Base-by-base conservation (phyloP, 1,140 invertebrate species). In the Neuroterus valhalla region DNA sequence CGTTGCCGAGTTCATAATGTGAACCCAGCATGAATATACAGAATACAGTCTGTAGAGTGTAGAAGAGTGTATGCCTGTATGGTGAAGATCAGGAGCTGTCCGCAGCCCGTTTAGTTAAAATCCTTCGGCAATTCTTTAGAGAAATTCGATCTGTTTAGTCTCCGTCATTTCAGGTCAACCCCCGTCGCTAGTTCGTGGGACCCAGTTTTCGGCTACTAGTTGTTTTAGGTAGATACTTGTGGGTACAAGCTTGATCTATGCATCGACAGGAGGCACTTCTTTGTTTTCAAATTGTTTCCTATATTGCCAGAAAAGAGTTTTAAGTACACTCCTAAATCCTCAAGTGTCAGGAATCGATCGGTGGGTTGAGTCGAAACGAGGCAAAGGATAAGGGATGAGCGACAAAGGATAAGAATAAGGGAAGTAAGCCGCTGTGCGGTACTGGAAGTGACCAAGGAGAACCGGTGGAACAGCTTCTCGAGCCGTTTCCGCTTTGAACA, bases 381-480 rank as follows among this genome's bases (percentile, higher is more conserved):
- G 31, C 31, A 38, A 2, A 6, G 31, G 31, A 62, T 15, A 38
- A 2, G 31, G 31, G 31, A 62, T 15, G n/a, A 62, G 14, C 12
- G 21, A 31, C 23, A 31, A 62, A n/a, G 55, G 43, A 52, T 21
- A 55, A 66, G 45, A 31, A 55, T 11, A 12, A 52, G 38, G 48
- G 43, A 52, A 68, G 66, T 69, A 55, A 55, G 44, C 46, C 45
- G n/a, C n/a, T n/a, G n/a, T n/a, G n/a, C n/a, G n/a, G n/a, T n/a
- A n/a, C 55, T 26, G 46, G 46, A 74, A 74, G 66, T 46, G 50
- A 44, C 19, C 17, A 68, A 70, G 19, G 48, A 48, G 52, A 74
- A 50, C 62, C 55, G 23, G 14, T 62, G 23, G 23, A 62, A n/a
- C 55, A 26, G 31, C 55, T 62, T 38, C 31, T 38, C 6, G 31